Percentiles rank a stretch among this genome's conserved stretches.
Evolutionary conservation across 1,140 invertebrate genomes (phyloP).

Genomic region (Globodera rostochiensis): DNA sequence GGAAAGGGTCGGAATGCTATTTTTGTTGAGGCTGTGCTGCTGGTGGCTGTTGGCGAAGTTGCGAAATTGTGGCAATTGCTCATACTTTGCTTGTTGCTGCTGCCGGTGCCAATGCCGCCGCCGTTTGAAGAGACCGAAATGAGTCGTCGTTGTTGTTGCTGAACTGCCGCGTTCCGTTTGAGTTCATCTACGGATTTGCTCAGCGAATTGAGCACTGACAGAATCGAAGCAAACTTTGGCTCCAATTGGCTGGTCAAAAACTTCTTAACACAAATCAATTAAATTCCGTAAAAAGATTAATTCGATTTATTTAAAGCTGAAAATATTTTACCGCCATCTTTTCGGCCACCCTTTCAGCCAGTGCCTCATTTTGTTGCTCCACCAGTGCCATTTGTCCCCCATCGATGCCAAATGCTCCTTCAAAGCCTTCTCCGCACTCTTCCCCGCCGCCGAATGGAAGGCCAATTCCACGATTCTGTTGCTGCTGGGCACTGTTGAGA

Average conservation of each 20-base stretch:
- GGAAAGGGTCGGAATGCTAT: background rate
- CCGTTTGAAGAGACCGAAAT: background rate
- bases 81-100: background rate
- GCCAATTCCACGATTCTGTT: background rate
- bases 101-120: background rate
- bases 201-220: background rate
- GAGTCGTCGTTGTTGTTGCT: background rate
- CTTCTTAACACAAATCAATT: background rate
- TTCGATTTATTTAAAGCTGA: background rate
- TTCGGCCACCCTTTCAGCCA: slow-evolving; percentile 1
- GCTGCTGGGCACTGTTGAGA: slow-evolving; percentile 7
- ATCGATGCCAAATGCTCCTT: slow-evolving; percentile 2
- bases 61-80: background rate
- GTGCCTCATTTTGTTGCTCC: slow-evolving; percentile 7
- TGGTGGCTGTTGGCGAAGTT: background rate
- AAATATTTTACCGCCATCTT: slow-evolving; percentile 4
- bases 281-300: background rate
- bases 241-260: slow-evolving; percentile 1
- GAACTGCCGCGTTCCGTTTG: background rate
- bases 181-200: slow-evolving; percentile 1
- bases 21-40: background rate
- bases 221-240: background rate
- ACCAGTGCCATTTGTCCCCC: background rate
- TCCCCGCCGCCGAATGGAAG: background rate
- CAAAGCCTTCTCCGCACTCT: background rate